A percentile compares a stretch with the other conserved stretches of the same genome.
phyloP scores from a whole-genome alignment of 2,797 vertebrate genomes.

The Pteropus rufus region DNA sequence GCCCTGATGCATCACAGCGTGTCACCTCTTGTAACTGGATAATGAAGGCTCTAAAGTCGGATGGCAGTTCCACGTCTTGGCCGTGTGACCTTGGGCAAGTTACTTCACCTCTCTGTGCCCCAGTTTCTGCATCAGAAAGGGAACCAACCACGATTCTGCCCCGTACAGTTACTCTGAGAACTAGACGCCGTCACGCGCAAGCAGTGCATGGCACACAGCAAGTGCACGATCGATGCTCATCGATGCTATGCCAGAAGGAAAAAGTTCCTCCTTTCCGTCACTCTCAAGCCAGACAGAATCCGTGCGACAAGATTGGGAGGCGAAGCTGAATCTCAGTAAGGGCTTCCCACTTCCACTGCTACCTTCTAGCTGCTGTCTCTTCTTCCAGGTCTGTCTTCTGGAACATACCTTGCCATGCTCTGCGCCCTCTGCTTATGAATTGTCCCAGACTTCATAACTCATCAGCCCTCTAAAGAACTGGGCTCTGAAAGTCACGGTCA shows the following conservation, averaged over 20 bases:
- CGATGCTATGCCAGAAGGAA: not conserved
- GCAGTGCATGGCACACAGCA: not conserved
- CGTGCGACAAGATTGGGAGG: not conserved
- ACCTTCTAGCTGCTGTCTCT: not conserved
- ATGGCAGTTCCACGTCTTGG: not conserved
- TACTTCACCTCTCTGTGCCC: not conserved
- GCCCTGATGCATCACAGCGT: not conserved
- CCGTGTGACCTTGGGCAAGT: not conserved
- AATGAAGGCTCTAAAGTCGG: not conserved
- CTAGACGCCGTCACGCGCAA: not conserved
- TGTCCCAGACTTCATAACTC: not conserved
- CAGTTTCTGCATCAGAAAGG: not conserved
- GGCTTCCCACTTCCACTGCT: not conserved
- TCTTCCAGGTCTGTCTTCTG: not conserved
- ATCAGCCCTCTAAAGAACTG: not conserved
- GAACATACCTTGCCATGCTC: not conserved
- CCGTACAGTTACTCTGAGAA: not conserved
- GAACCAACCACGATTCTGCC: not conserved
- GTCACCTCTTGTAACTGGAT: not conserved
- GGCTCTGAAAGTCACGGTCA: not conserved
- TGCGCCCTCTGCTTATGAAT: not conserved
- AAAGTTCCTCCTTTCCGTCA: not conserved
- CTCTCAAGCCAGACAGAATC: not conserved
- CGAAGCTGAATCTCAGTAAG: not conserved
- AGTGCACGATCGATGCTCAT: not conserved